Evolutionary conservation across 2,797 vertebrate genomes (phyloP), one percentile per base, ranked within the genome.

Genomic region (Catostomus latipinnis): DNA sequence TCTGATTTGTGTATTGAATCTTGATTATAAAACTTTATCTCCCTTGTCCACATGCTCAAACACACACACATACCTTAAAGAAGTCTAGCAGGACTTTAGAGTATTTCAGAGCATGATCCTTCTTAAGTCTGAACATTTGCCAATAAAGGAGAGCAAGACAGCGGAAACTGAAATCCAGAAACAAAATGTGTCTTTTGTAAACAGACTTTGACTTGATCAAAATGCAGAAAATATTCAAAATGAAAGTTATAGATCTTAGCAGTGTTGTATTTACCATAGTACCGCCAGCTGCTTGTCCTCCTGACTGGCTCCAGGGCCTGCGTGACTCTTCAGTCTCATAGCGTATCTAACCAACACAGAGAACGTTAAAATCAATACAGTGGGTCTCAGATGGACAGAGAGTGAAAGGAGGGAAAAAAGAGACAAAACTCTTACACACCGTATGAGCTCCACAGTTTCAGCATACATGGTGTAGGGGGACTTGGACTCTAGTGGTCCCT

Each of bases 81-180:
- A 98, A 99, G 85, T 98, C 96, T 57, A 97, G 94, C 65, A 99
- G 94, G 0, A 96, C 96, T 95, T 96, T 99, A 0, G 97, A 99
- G 91, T 98, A 99, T 92, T 98, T 98, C 69, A 99, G 94, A 0
- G 97, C 98, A 0, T 98, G 95, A 86, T 98, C 97, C 90, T 97
- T 98, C 91, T 99, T 99, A 84, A 99, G 94, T 54, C 96, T 93
- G 87, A 99, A 99, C 97, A 99, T 99, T 92, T 97, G 95, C 98
- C 97, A 99, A 90, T 98, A 98, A n/a, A 99, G 96, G 83, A 99
- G 96, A 73, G 97, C 97, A 86, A 99, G 94, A 89, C 97, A 98
- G 84, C 97, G 95, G 89, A 98, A 99, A 90, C 97, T 99, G 53
- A 2, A 82, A 68, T 82, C 1, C 50, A 85, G 63, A 87, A 60